A percentile compares a stretch with the other conserved stretches of the same genome.
phyloP scores from a whole-genome alignment of 1,140 invertebrate genomes.

The Holcopasites calliopsidis region DNA sequence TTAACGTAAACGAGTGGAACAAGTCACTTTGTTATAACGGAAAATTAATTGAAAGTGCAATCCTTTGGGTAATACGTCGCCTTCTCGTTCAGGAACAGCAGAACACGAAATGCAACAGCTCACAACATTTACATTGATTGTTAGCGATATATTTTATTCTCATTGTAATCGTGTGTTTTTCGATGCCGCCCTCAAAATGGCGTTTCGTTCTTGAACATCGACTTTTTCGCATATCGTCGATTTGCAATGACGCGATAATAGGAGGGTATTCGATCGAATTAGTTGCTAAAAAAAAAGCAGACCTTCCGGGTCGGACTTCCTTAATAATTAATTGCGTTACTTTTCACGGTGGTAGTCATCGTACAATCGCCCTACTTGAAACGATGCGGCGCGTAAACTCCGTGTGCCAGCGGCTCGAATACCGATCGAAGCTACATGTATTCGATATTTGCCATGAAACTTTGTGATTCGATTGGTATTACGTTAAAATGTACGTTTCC shows the following conservation, averaged over 20 bases:
- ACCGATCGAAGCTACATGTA: conserved; percentile 1
- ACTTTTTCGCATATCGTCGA: conserved; percentile 63
- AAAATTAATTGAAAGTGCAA: conserved; percentile 17
- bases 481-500: not conserved
- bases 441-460: not conserved
- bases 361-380: not conserved
- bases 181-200: conserved; percentile 18
- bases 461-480: conserved; percentile 13
- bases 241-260: conserved; percentile 43
- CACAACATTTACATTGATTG: not conserved
- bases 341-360: not conserved
- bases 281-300: not conserved
- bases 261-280: conserved; percentile 3
- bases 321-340: not conserved
- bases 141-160: too few relatives aligned
- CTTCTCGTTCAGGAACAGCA: conserved; percentile 23
- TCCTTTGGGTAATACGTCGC: not conserved
- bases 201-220: conserved; percentile 48
- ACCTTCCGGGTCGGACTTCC: not conserved
- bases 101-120: not conserved
- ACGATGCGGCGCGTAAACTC: conserved; percentile 19
- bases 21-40: conserved; percentile 43
- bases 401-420: conserved; percentile 9
- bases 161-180: conserved; percentile 37
- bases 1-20: too few relatives aligned